phyloP scores from a whole-genome alignment of 1,140 invertebrate species.

The Chymomyza costata region DNA sequence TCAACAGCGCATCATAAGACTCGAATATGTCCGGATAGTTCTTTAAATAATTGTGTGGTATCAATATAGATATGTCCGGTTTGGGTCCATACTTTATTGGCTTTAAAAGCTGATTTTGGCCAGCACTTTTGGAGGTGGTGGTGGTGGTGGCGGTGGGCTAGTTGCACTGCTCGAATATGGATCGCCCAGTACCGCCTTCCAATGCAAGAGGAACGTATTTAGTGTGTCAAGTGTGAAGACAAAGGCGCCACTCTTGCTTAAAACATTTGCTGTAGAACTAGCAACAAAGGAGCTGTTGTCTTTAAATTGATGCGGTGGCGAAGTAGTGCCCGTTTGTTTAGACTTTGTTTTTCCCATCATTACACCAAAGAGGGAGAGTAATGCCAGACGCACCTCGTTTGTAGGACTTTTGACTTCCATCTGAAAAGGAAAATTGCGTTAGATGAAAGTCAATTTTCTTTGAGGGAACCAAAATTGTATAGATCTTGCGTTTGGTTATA shows the following conservation, averaged over 20 bases:
- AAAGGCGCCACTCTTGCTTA: constrained; percentile 87
- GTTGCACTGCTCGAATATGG: constrained; percentile 50
- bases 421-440: constrained; percentile 25
- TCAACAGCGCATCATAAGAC: constrained; percentile 93
- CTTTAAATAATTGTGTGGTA: constrained; percentile 94
- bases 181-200: constrained; percentile 78
- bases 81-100: constrained; percentile 86
- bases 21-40: constrained; percentile 95
- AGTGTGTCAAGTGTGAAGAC: constrained; percentile 89
- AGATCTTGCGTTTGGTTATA: too few relatives aligned
- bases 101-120: constrained; percentile 78
- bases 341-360: constrained; percentile 74
- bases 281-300: constrained; percentile 83
- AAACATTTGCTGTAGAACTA: constrained; percentile 84
- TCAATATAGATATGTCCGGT: constrained; percentile 97
- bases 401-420: constrained; percentile 78
- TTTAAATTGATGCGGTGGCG: constrained; percentile 77
- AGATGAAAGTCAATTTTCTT: too few relatives aligned
- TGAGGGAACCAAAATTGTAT: too few relatives aligned
- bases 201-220: constrained; percentile 87
- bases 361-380: constrained; percentile 84
- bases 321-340: constrained; percentile 73
- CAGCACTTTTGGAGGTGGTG: constrained; percentile 4
- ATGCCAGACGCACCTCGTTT: constrained; percentile 89
- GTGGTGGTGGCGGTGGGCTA: constrained; percentile 1